Percentiles rank a stretch among this genome's conserved stretches.
Conservation (phyloP, 2,888 invertebrate species). For the Lasius platythorax region DNA sequence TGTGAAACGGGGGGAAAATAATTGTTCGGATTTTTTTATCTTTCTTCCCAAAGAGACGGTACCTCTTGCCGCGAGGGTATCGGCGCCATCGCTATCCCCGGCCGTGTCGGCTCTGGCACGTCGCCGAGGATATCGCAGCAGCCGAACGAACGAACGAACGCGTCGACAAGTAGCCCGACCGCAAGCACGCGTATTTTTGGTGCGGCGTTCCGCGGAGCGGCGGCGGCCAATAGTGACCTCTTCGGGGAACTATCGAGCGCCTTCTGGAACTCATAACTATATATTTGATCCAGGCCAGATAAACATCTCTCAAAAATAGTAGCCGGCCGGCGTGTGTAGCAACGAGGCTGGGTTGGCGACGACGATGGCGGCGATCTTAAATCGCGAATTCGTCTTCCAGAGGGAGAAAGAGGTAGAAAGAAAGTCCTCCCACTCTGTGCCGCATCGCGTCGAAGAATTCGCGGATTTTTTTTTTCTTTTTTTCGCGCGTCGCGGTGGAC, state of each 20-base stretch:
- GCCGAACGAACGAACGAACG: slow-evolving; percentile 61
- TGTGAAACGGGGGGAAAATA: background rate
- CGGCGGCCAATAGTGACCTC: slow-evolving; percentile 79
- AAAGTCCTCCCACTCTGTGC: slow-evolving; percentile 21
- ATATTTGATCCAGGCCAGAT: slow-evolving; percentile 84
- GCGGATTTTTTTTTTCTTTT: slow-evolving; percentile 11
- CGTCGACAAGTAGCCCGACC: slow-evolving; percentile 62
- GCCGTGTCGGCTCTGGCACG: slow-evolving; percentile 49
- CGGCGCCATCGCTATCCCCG: slow-evolving; percentile 47
- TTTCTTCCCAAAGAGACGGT: background rate
- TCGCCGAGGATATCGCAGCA: slow-evolving; percentile 62
- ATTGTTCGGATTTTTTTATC: background rate
- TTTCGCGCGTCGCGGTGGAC: background rate
- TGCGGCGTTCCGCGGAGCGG: slow-evolving; percentile 62
- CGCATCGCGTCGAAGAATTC: slow-evolving; percentile 4
- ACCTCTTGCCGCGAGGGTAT: slow-evolving; percentile 20
- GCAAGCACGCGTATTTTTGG: slow-evolving; percentile 71
- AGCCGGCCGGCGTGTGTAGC: slow-evolving; percentile 46
- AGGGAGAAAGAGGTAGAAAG: background rate
- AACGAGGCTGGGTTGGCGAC: background rate
- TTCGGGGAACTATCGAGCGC: slow-evolving; percentile 83
- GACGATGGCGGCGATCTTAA: slow-evolving; percentile 5
- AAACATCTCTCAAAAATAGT: slow-evolving; percentile 80
- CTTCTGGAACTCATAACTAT: slow-evolving; percentile 85
- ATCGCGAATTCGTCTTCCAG: slow-evolving; percentile 28